A percentile compares a stretch with the other conserved stretches of the same genome.
These are phyloP conservation scores for Darevskia nairensis DNA, from an alignment of 2,797 vertebrate genomes.

Conservation along the genomic window DNA sequence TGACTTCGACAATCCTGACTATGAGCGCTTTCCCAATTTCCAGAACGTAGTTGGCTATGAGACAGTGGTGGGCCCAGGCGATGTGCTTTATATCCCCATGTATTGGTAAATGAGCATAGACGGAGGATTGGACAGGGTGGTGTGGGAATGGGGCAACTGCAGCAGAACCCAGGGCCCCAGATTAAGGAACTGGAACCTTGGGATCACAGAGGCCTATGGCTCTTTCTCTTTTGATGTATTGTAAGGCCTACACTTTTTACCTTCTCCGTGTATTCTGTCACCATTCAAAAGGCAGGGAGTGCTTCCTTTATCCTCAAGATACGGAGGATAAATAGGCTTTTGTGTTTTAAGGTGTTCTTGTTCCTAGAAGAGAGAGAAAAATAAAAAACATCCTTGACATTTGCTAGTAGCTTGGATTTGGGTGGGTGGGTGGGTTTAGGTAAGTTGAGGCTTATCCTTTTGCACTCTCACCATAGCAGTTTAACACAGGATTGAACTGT, in stretches of 20 bases:
- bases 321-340: background rate
- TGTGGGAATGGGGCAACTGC: too few species aligned
- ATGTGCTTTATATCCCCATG: slow-evolving; percentile 99
- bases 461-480: background rate
- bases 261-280: background rate
- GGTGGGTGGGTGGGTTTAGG: background rate
- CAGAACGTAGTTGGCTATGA: slow-evolving; percentile 93
- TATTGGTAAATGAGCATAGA: slow-evolving; percentile 90
- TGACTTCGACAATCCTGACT: slow-evolving; percentile 98
- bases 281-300: background rate
- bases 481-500: background rate
- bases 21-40: slow-evolving; percentile 93
- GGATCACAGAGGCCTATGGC: background rate
- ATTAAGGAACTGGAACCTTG: background rate
- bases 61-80: slow-evolving; percentile 95
- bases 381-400: background rate
- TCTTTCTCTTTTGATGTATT: background rate
- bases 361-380: background rate
- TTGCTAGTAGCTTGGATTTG: background rate
- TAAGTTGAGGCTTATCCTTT: background rate
- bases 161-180: too few species aligned
- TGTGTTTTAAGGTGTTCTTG: background rate
- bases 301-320: background rate
- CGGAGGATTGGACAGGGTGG: background rate
- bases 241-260: background rate